Evolutionary conservation across 1,140 invertebrate genomes (phyloP), one percentile per base, ranked within the genome.

Genomic region (Sinella curviseta): DNA sequence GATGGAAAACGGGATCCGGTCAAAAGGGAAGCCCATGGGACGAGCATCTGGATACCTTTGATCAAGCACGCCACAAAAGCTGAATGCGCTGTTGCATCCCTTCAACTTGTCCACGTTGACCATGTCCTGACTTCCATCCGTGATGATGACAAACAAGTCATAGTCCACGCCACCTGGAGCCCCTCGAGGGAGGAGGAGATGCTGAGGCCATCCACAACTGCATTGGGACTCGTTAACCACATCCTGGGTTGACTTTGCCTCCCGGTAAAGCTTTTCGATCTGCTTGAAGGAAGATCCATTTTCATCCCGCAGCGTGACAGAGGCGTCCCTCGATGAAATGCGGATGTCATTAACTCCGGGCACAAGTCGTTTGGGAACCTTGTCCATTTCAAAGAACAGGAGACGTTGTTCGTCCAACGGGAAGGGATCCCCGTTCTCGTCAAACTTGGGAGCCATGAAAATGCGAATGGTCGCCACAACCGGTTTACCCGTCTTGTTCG

Each of bases 121-220:
- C 85, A 87, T 89, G 84, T 95, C 93, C 8, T 90, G 89, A 17
- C 88, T 87, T 85, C 91, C 93, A 86, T 95, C 91, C 33, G 94
- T 93, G 20, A 95, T 88, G 93, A 95, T 95, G 55, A 92, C 91
- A 85, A 95, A 95, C 1, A 95, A 85, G 76, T 93, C 90, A 84
- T 91, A 91, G 0, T 87, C 86, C 85, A 90, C 91, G 26, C 94
- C 94, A 48, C 90, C 89, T 1, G 88, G 85, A 1, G 86, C 90
- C 31, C 94, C 94, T 86, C 92, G 93, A 0, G 94, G 92, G 31
- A 94, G 85, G 0, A 96, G 88, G 91, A 95, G 91, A 85, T 96
- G 93, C 67, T 94, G 91, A 0, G 94, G 94, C 94, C 94, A 95
- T 65, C 94, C 94, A 85, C 94, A 95, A 39, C 94, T 93, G 86